Percentiles rank a stretch among this genome's conserved stretches.
Conservation (phyloP, 2,797 vertebrate species). For the Manis javanica region DNA sequence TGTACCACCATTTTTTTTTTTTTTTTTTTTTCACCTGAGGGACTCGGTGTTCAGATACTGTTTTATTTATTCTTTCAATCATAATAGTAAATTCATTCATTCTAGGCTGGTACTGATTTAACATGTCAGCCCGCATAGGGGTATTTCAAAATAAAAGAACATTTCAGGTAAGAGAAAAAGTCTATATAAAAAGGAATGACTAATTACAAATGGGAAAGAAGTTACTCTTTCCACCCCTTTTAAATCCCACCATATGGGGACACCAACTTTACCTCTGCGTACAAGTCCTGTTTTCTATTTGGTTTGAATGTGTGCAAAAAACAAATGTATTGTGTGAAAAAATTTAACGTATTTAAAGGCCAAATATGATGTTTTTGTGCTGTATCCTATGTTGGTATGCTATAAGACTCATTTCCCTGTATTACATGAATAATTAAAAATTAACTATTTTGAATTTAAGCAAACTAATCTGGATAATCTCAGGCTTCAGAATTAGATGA, state of each 20-base stretch:
- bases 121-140: not conserved
- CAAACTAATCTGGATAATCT: not conserved
- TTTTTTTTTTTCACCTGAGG: not conserved
- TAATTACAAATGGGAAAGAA: not conserved
- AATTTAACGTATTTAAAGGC: not conserved
- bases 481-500: not conserved
- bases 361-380: not conserved
- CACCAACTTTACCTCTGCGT: not conserved
- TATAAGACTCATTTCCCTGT: not conserved
- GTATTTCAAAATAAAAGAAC: constrained; percentile 31
- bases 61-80: not conserved
- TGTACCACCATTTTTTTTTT: not conserved
- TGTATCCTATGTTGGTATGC: not conserved
- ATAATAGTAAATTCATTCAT: not conserved
- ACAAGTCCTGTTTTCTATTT: not conserved
- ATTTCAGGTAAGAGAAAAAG: not conserved
- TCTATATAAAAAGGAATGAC: not conserved
- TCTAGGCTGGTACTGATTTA: not conserved
- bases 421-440: not conserved
- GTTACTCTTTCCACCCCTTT: not conserved
- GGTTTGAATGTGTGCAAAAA: constrained; percentile 21
- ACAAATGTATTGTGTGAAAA: not conserved
- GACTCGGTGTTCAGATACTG: not conserved
- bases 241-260: not conserved
- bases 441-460: not conserved